phyloP scores from a whole-genome alignment of 2,888 invertebrate species.

The Callinectes sapidus region DNA sequence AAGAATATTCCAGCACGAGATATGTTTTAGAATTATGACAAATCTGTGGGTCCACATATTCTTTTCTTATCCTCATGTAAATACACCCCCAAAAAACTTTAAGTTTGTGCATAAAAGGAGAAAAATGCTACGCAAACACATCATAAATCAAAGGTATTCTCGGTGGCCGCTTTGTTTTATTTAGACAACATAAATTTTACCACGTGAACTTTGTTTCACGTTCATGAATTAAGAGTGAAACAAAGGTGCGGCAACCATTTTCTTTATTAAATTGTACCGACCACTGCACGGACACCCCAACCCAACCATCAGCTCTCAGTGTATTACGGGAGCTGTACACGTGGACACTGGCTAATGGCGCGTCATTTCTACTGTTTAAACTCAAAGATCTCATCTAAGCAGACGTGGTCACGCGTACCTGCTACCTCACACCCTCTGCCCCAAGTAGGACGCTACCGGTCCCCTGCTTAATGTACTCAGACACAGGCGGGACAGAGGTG shows the following conservation, averaged over 20 bases:
- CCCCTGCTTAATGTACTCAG: background rate
- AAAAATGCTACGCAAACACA: background rate
- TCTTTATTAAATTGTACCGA: background rate
- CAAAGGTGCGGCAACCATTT: background rate
- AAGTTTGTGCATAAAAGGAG: background rate
- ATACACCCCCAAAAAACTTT: background rate
- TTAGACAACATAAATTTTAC: background rate
- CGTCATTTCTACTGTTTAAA: conserved; percentile 8
- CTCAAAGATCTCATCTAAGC: background rate
- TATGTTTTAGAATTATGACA: background rate
- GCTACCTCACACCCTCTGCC: background rate
- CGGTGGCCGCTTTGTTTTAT: background rate
- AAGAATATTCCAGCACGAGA: background rate
- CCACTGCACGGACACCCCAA: background rate
- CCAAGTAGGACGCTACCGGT: background rate
- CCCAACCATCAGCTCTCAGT: background rate
- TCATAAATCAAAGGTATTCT: background rate
- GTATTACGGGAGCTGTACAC: background rate
- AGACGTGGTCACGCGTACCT: background rate
- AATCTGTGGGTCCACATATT: background rate
- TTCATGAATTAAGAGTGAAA: background rate
- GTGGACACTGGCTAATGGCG: background rate
- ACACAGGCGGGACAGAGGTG: background rate
- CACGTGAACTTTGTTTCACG: background rate
- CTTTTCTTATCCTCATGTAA: background rate